Evolutionary conservation across 2,113 vertebrate species (phyloP).

Genomic region (Hippocampus abdominalis): DNA sequence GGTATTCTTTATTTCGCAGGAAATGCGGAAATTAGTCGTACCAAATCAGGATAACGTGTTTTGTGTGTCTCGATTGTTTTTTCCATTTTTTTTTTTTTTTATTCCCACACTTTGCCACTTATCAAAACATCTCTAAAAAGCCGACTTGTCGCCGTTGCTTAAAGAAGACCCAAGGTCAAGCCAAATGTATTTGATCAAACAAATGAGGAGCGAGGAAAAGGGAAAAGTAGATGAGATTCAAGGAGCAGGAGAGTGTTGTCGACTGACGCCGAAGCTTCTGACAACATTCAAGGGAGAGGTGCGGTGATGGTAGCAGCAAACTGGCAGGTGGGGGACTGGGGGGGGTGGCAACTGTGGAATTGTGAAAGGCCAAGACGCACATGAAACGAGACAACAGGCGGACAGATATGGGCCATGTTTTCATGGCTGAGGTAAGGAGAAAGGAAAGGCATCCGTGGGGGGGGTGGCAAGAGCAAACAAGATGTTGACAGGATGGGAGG

Average conservation of each 20-base stretch:
- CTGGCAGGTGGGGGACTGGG: conserved; percentile 35
- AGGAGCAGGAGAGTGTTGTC: conserved; percentile 7
- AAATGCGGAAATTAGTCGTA: no score
- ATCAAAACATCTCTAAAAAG: no score
- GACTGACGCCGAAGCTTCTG: conserved; percentile 35
- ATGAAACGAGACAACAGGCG: conserved; percentile 50
- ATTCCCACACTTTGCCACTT: no score
- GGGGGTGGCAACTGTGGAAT: conserved; percentile 29
- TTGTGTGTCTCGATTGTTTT: no score
- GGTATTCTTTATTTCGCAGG: no score
- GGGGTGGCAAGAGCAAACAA: not conserved
- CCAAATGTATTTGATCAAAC: conserved; percentile 3
- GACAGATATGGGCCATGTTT: conserved; percentile 55
- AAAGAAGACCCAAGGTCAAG: no score
- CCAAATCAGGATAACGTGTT: no score
- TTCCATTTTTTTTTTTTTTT: no score
- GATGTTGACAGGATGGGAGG: conserved; percentile 32
- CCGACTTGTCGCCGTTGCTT: no score
- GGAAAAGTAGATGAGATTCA: conserved; percentile 10
- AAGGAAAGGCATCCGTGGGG: conserved; percentile 13
- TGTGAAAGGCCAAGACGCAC: conserved; percentile 43
- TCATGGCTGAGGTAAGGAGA: conserved; percentile 46
- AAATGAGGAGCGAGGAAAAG: conserved; percentile 17
- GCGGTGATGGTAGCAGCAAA: conserved; percentile 17
- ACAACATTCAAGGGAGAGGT: conserved; percentile 40